These are phyloP conservation scores for Protobothrops flavoviridis DNA, from an alignment of 2,113 vertebrate species.

Conservation along the genomic window DNA sequence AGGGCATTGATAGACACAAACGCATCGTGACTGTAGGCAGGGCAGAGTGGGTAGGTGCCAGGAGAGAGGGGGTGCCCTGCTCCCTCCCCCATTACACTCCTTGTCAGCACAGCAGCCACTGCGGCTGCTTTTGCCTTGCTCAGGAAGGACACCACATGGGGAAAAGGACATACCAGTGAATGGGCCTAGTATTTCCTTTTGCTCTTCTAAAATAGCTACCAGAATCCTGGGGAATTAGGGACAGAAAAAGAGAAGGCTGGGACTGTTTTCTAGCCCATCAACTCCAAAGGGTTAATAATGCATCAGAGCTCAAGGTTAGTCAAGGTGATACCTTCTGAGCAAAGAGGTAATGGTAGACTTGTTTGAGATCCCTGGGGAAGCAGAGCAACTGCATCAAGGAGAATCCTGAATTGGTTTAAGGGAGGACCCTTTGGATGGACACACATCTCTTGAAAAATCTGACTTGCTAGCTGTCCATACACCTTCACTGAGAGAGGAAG, in stretches of 20 bases:
- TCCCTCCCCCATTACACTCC: not conserved
- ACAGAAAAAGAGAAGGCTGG: not conserved
- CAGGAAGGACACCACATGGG: not conserved
- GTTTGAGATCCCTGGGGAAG: constrained; percentile 46
- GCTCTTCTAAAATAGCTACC: not conserved
- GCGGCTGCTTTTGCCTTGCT: not conserved
- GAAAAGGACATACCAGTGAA: not conserved
- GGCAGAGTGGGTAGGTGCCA: not conserved
- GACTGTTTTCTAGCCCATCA: not conserved
- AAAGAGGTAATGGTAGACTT: constrained; percentile 23
- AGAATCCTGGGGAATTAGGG: too few species aligned
- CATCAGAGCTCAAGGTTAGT: constrained; percentile 89
- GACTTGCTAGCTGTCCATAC: not conserved
- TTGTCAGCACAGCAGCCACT: not conserved
- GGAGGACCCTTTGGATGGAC: not conserved
- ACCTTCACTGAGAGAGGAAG: not conserved
- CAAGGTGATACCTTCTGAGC: constrained; percentile 78
- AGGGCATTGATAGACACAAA: constrained; percentile 72
- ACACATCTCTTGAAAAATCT: not conserved
- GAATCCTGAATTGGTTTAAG: too few species aligned
- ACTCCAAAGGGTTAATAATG: constrained; percentile 85
- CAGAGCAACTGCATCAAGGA: not conserved
- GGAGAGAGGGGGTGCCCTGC: constrained; percentile 35
- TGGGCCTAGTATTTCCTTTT: not conserved
- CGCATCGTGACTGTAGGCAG: constrained; percentile 57